phyloP scores from a whole-genome alignment of 1,140 invertebrate genomes.

The Sarcophaga bullata region DNA sequence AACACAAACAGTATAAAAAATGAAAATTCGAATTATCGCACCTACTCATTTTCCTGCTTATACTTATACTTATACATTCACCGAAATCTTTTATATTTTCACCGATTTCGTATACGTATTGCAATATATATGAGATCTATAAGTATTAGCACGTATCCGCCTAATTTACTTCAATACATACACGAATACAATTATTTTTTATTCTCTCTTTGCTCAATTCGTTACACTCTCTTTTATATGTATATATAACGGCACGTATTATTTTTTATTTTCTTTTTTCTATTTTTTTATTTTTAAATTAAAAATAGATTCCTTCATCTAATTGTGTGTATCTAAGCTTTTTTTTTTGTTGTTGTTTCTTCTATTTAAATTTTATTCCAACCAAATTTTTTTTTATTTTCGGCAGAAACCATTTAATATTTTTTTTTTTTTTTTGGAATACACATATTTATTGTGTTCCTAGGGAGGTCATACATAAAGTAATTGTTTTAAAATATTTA shows the following conservation, averaged over 20 bases:
- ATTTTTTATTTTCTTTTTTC: too few relatives aligned
- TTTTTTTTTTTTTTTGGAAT: neutral
- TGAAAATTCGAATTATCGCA: slow-evolving; percentile 4
- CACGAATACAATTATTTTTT: neutral
- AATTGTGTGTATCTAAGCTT: neutral
- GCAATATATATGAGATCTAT: neutral
- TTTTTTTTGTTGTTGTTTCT: too few relatives aligned
- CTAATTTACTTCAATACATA: neutral
- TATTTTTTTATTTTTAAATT: neutral
- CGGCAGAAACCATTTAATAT: neutral
- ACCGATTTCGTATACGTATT: neutral
- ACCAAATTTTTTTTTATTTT: neutral
- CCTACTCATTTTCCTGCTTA: slow-evolving; percentile 30
- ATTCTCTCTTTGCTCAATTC: neutral
- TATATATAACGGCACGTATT: neutral
- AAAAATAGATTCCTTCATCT: neutral
- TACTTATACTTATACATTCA: neutral
- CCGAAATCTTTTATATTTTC: neutral
- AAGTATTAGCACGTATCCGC: neutral
- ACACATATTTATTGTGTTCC: neutral
- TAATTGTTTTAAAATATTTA: neutral
- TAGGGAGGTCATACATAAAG: slow-evolving; percentile 12
- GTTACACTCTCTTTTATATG: neutral
- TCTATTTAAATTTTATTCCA: too few relatives aligned
- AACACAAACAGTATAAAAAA: neutral